These are phyloP conservation scores for Gymnocheta viridis DNA, from an alignment of 2,888 invertebrate species.

Conservation along the genomic window DNA sequence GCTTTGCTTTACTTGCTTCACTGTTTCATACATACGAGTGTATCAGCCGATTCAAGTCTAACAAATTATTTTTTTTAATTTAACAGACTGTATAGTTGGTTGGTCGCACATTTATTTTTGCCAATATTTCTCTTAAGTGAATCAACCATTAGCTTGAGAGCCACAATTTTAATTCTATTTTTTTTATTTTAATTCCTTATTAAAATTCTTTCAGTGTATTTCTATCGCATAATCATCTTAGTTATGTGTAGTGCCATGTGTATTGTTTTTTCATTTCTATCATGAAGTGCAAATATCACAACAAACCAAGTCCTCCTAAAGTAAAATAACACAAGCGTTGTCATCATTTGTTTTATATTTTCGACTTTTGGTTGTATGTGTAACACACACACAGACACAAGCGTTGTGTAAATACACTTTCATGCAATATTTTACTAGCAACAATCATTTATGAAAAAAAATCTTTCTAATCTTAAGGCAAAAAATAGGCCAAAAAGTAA, in stretches of 20 bases:
- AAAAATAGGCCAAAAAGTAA: constrained; percentile 29
- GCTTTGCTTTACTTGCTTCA: too few species aligned
- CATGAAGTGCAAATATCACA: neutral
- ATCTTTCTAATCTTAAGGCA: constrained; percentile 18
- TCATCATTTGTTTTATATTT: neutral
- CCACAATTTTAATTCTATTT: too few species aligned
- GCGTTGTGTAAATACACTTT: neutral
- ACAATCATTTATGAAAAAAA: neutral
- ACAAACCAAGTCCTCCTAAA: neutral
- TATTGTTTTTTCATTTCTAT: constrained; percentile 11
- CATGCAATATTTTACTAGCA: neutral
- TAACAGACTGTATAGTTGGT: too few species aligned
- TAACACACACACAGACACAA: neutral
- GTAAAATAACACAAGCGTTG: neutral
- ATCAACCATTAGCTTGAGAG: too few species aligned
- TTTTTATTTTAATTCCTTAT: too few species aligned
- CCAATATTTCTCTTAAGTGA: too few species aligned
- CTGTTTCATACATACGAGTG: too few species aligned
- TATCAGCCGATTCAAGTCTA: too few species aligned
- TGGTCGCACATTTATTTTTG: too few species aligned
- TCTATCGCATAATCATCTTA: neutral
- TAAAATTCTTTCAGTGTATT: neutral
- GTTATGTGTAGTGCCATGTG: neutral
- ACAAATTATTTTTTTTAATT: too few species aligned
- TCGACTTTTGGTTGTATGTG: neutral